Percentiles rank a stretch among this genome's conserved stretches.
These are phyloP conservation scores for Cepaea nemoralis DNA, from an alignment of 1,140 invertebrate genomes.

Conservation along the genomic window DNA sequence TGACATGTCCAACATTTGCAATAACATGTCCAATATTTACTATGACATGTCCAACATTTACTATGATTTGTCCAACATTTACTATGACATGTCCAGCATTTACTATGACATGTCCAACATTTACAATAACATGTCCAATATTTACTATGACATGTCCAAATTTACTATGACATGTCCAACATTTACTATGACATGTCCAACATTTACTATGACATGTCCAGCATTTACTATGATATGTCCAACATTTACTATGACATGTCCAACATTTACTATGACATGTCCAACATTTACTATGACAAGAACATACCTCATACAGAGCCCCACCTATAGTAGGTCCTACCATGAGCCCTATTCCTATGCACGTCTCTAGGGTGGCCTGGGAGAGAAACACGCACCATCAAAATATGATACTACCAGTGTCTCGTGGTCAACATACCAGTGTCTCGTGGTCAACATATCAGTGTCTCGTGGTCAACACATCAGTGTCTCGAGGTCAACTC, in stretches of 20 bases:
- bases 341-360: constrained; percentile 87
- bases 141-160: background rate
- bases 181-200: background rate
- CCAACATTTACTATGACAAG: background rate
- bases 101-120: background rate
- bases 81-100: background rate
- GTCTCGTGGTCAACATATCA: too few species aligned
- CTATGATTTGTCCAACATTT: too few species aligned
- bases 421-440: too few species aligned
- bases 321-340: constrained; percentile 89
- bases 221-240: background rate
- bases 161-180: background rate
- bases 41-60: too few species aligned
- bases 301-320: constrained; percentile 79
- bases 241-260: background rate
- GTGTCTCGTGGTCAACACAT: too few species aligned
- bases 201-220: background rate
- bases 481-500: too few species aligned
- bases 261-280: background rate
- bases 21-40: too few species aligned
- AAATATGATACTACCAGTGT: too few species aligned
- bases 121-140: background rate
- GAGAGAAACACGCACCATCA: too few species aligned
- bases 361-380: constrained; percentile 88
- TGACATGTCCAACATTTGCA: too few species aligned